Percentiles rank a stretch among this genome's conserved stretches.
Evolutionary conservation across 2,888 invertebrate genomes (phyloP).

Genomic region (Agonopterix heracliana): DNA sequence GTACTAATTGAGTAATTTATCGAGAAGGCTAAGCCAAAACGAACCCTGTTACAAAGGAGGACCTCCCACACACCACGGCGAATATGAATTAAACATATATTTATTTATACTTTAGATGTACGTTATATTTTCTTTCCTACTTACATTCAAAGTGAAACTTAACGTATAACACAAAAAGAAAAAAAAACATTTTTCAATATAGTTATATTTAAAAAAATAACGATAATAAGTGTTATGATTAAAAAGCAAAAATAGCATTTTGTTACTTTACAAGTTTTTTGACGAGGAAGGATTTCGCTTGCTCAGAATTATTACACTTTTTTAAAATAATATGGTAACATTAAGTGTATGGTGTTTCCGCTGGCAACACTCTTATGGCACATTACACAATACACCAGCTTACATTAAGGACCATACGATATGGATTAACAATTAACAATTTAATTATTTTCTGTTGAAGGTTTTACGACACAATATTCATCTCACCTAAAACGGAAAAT

Average conservation of each 20-base stretch:
- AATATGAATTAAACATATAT: slow-evolving; percentile 7
- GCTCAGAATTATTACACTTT: slow-evolving; percentile 23
- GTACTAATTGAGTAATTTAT: too few relatives aligned
- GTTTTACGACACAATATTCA: not conserved
- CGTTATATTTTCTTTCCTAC: slow-evolving; percentile 56
- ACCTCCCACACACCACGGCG: slow-evolving; percentile 4
- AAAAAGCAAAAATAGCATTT: slow-evolving; percentile 61
- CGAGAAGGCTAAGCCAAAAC: too few relatives aligned
- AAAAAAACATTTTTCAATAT: slow-evolving; percentile 47
- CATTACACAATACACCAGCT: slow-evolving; percentile 55
- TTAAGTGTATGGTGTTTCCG: slow-evolving; percentile 64
- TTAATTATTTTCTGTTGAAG: slow-evolving; percentile 20
- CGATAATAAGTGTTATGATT: slow-evolving; percentile 41
- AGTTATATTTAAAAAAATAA: slow-evolving; percentile 58
- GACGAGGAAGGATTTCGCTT: slow-evolving; percentile 49
- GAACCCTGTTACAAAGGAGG: not conserved
- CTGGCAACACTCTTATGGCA: slow-evolving; percentile 71
- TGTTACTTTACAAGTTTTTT: slow-evolving; percentile 54
- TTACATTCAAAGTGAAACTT: slow-evolving; percentile 61
- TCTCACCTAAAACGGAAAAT: slow-evolving; percentile 6
- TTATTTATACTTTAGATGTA: slow-evolving; percentile 37
- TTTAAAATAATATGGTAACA: slow-evolving; percentile 61
- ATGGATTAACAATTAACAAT: slow-evolving; percentile 31
- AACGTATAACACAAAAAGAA: slow-evolving; percentile 37
- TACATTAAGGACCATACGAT: slow-evolving; percentile 67